These are phyloP conservation scores for Drosophila teissieri DNA, from an alignment of 1,140 invertebrate species.

Conservation along the genomic window DNA sequence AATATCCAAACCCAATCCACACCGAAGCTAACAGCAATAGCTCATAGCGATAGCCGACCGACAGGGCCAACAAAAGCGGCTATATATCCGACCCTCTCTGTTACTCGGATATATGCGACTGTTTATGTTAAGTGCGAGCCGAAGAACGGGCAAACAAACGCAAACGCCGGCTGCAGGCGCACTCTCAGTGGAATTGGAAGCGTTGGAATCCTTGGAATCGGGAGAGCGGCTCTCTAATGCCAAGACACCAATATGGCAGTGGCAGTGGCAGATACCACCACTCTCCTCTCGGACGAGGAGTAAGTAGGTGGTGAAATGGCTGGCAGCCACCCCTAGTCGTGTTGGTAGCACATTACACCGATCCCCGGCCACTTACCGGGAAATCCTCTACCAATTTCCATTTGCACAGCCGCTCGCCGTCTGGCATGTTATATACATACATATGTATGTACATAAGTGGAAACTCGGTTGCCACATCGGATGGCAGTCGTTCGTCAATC, in stretches of 20 bases:
- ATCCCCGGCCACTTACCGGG: slow-evolving; percentile 11
- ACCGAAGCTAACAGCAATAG: slow-evolving; percentile 6
- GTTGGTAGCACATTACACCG: slow-evolving; percentile 38
- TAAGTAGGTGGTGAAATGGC: background rate
- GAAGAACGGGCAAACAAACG: slow-evolving; percentile 26
- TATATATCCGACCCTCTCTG: slow-evolving; percentile 36
- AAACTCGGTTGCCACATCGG: slow-evolving; percentile 8
- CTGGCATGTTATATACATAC: too few relatives aligned
- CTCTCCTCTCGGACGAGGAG: background rate
- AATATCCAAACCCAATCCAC: background rate
- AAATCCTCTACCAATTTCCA: slow-evolving; percentile 15
- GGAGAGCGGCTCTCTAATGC: slow-evolving; percentile 5
- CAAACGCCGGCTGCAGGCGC: slow-evolving; percentile 46
- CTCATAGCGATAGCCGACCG: background rate
- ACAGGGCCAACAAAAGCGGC: slow-evolving; percentile 30
- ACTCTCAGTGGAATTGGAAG: slow-evolving; percentile 16
- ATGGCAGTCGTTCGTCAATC: slow-evolving; percentile 31
- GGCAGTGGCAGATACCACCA: background rate
- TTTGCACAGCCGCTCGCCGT: slow-evolving; percentile 11
- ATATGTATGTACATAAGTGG: slow-evolving; percentile 2
- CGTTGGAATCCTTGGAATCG: too few relatives aligned
- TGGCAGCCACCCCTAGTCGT: slow-evolving; percentile 31
- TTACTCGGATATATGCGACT: slow-evolving; percentile 22
- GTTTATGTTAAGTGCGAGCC: slow-evolving; percentile 34
- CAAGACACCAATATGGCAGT: background rate